Base-by-base conservation (phyloP, 2,113 vertebrate species). In the Fregata magnificens region DNA sequence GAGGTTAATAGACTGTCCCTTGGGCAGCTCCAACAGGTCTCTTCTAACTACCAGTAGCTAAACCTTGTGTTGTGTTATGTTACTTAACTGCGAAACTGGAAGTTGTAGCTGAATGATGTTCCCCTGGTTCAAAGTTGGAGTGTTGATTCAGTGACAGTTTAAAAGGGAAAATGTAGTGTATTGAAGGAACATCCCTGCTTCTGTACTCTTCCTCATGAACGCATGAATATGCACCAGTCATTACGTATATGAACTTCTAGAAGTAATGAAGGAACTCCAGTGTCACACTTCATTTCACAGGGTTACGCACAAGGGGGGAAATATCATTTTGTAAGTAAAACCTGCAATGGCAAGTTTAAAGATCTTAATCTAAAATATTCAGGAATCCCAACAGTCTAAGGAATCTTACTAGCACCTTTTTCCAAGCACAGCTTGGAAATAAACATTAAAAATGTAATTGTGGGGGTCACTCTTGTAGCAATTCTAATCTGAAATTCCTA, bases 391-490 rank as follows among this genome's bases (percentile, higher is more conserved):
- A 61, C 12, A 44, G 7, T 49, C 40, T 66, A 28, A n/a, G 34
- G 19, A 84, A 62, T 66, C 11, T 72, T 44, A 40, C 49, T 40
- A n/a, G 10, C 49, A 80, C 21, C 14, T 66, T 73, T 76, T 79
- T 65, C 38, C 90, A 94, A 90, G 50, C 20, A 56, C 22, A 83
- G 16, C 13, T 62, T 88, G 24, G 34, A 86, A 96, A 92, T 73
- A 88, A 88, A 58, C 50, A 86, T 63, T 11, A 59, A 34, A 88
- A 86, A 63, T 42, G 4, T 36, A 80, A 74, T 84, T 34, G 32
- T 15, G 45, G 14, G 20, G 25, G 28, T 65, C 55, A 89, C 10
- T 69, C 40, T n/a, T 56, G 19, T 56, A 40, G 28, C 18, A 61
- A 66, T 77, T 88, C 61, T 76, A 67, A 88, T 44, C 25, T 56